phyloP scores from a whole-genome alignment of 2,797 vertebrate genomes.

The Micrastur ruficollis region DNA sequence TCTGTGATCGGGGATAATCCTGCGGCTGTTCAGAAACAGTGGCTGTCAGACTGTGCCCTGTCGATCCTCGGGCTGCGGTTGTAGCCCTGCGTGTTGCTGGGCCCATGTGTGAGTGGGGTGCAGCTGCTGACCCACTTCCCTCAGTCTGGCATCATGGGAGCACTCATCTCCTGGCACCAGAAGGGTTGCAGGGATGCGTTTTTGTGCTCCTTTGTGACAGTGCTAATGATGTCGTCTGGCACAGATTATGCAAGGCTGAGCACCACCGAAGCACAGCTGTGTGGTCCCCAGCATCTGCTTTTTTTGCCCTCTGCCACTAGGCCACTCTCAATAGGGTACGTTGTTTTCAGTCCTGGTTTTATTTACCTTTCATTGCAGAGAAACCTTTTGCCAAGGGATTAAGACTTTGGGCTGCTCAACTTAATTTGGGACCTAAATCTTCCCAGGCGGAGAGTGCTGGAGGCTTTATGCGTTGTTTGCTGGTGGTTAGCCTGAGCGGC shows the following conservation, averaged over 20 bases:
- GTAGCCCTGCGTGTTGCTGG: neutral
- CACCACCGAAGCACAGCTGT: neutral
- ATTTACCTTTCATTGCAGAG: neutral
- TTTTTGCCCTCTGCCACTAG: neutral
- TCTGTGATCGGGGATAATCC: neutral
- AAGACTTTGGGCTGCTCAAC: neutral
- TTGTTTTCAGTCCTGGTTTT: neutral
- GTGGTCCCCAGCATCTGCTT: neutral
- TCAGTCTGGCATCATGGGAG: neutral
- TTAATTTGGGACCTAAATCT: neutral
- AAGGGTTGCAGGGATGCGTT: neutral
- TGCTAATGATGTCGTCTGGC: neutral
- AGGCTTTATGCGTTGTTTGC: neutral
- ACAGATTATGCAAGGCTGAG: neutral
- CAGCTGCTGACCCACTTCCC: neutral
- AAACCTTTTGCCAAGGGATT: neutral
- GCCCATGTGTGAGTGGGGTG: neutral
- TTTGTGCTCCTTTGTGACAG: neutral
- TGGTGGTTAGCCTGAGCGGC: neutral
- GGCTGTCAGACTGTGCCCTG: neutral
- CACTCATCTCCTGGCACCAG: neutral
- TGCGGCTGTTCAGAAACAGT: accelerated
- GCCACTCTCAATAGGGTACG: neutral
- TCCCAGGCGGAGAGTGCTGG: neutral
- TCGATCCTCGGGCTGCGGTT: accelerated